phyloP scores from a whole-genome alignment of 2,888 invertebrate genomes.

The Euzophera pinguis region DNA sequence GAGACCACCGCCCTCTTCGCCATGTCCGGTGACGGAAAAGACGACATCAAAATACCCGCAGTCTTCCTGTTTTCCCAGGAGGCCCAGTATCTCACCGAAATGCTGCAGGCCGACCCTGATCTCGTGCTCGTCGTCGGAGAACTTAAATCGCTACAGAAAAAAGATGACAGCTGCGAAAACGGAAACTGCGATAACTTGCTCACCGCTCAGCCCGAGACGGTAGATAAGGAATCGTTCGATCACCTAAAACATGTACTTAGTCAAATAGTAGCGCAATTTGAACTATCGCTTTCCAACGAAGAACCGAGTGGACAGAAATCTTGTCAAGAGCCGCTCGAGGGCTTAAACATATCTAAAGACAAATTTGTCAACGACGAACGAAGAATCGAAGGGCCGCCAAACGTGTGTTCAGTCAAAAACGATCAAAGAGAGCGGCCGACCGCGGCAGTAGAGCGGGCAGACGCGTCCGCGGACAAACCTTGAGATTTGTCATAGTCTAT shows the following conservation, averaged over 20 bases:
- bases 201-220: conserved; percentile 27
- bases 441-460: no score
- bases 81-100: conserved; percentile 83
- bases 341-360: conserved; percentile 30
- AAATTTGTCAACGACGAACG: conserved; percentile 31
- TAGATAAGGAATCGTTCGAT: conserved; percentile 55
- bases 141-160: conserved; percentile 52
- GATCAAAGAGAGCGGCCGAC: conserved; percentile 4
- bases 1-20: conserved; percentile 92
- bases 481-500: conserved; percentile 34
- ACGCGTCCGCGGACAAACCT: conserved; percentile 21
- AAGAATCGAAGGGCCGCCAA: conserved; percentile 18
- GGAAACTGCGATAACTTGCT: conserved; percentile 42
- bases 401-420: conserved; percentile 10
- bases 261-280: conserved; percentile 62
- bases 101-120: conserved; percentile 76
- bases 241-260: conserved; percentile 68
- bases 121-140: conserved; percentile 78
- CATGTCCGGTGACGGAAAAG: conserved; percentile 96
- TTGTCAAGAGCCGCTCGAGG: conserved; percentile 27
- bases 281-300: conserved; percentile 49
- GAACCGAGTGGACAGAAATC: conserved; percentile 27
- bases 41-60: conserved; percentile 93
- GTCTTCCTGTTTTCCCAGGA: conserved; percentile 93
- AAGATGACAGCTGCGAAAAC: conserved; percentile 43